phyloP scores from a whole-genome alignment of 2,113 vertebrate species.

The Pterocles gutturalis region DNA sequence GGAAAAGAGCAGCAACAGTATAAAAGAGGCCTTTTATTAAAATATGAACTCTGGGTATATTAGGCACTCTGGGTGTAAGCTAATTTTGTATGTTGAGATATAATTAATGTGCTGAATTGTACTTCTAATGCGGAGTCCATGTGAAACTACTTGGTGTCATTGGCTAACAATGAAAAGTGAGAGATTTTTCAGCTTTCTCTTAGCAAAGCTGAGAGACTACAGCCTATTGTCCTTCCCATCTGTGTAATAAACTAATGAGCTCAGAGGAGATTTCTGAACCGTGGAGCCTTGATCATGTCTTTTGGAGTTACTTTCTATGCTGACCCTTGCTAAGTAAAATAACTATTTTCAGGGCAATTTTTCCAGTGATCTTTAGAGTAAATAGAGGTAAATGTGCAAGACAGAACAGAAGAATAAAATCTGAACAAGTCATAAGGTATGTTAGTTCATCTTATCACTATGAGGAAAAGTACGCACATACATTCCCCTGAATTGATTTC shows the following conservation, averaged over 20 bases:
- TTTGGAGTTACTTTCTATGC: background rate
- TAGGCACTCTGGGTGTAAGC: background rate
- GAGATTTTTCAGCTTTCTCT: background rate
- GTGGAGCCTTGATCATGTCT: background rate
- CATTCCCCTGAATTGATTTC: background rate
- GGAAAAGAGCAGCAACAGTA: background rate
- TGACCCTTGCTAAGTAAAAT: background rate
- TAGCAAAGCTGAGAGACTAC: background rate
- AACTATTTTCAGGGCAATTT: background rate
- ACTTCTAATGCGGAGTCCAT: background rate
- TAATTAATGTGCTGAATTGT: constrained; percentile 27
- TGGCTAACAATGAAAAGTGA: background rate
- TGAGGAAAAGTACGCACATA: background rate
- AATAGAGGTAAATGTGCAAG: background rate
- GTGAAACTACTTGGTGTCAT: background rate
- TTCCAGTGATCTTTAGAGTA: background rate
- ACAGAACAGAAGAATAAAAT: background rate
- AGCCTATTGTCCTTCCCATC: background rate
- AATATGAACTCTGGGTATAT: background rate
- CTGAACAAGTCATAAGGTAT: background rate
- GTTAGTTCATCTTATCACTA: background rate
- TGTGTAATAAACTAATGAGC: background rate
- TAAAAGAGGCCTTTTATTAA: background rate
- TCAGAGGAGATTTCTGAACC: background rate
- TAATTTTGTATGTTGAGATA: background rate